Evolutionary conservation across 2,797 vertebrate genomes (phyloP).

Genomic region (Lagocephalus sceleratus): DNA sequence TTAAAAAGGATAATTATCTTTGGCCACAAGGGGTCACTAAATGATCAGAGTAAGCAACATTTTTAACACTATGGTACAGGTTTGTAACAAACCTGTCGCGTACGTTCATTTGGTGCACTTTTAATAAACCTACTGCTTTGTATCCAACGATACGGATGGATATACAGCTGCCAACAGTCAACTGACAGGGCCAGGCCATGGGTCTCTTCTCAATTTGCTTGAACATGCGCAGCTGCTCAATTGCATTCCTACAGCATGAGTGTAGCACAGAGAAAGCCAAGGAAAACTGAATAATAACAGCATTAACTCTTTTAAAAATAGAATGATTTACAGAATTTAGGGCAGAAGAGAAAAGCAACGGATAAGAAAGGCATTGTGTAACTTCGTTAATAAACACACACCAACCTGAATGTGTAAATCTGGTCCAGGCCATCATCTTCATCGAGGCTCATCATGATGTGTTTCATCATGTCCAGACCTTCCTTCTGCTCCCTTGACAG

Average conservation of each 20-base stretch:
- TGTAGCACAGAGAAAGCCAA: constrained; percentile 9
- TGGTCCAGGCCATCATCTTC: constrained; percentile 85
- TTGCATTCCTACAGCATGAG: constrained; percentile 78
- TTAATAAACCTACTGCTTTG: constrained; percentile 85
- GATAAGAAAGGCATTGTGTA: not conserved
- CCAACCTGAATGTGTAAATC: constrained; percentile 89
- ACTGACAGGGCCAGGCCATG: constrained; percentile 85
- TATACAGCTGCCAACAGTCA: constrained; percentile 88
- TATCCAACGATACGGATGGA: constrained; percentile 90
- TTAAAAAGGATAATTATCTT: not conserved
- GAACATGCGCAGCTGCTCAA: constrained; percentile 87
- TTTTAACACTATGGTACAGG: not conserved
- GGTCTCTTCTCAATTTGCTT: constrained; percentile 84
- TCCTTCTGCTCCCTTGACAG: constrained; percentile 81
- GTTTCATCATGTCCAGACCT: constrained; percentile 81
- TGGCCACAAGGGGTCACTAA: constrained; percentile 12
- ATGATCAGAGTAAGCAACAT: not conserved
- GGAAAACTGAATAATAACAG: not conserved
- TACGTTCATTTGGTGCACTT: not conserved
- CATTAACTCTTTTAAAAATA: not conserved
- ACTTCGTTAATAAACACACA: not conserved
- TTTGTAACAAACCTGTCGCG: not conserved
- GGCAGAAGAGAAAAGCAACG: not conserved
- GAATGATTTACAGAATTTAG: not conserved
- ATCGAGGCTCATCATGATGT: constrained; percentile 84